Base-by-base conservation (phyloP, 30 jellyfish, hydroid and myxozoan genomes). In the Aurelia sp. region DNA sequence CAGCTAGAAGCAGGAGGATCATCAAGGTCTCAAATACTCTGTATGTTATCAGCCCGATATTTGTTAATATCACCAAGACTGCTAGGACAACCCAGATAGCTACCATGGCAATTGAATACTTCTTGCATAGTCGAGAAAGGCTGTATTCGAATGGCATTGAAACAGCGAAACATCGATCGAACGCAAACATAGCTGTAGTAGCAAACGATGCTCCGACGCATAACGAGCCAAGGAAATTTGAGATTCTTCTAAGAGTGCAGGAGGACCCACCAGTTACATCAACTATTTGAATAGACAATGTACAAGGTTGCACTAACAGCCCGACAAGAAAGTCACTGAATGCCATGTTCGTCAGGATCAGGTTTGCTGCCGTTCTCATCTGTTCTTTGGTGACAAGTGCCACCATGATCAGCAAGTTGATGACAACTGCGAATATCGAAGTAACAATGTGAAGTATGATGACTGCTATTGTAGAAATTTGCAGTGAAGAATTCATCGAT, bases 301-400 rank as follows among this genome's bases (percentile, higher is more conserved):
- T 51, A 0, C 52, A 19, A 7, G 90, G 90, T 70, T 81, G 90
- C 16, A 81, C 83, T 3, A 55, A 23, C 3, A 67, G 66, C 21
- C 90, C 90, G 57, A 68, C 90, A 41, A 81, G 76, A 19, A 81
- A 66, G 31, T 81, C 90, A 64, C 90, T 81, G 11, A 68, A 17
- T 57, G 90, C 90, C 90, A 81, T 81, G 66, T 84, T 81, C 1
- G 83, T 47, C 13, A 81, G 90, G 52, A 81, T 81, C 17, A 81
- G 83, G 31, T 81, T 81, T 5, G 83, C 76, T 13, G 82, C 90
- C 21, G 82, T 81, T 20, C 65, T 73, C 59, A 81, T 62, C 30
- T 16, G 76, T 61, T 52, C 57, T 23, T 52, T 66, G 58, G 48
- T 51, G 51, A 37, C 31, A 12, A 81, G 31, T 21, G 79, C 82